Evolutionary conservation across 1,140 invertebrate genomes (phyloP), one percentile per base, ranked within the genome.

Genomic region (Limonius californicus): DNA sequence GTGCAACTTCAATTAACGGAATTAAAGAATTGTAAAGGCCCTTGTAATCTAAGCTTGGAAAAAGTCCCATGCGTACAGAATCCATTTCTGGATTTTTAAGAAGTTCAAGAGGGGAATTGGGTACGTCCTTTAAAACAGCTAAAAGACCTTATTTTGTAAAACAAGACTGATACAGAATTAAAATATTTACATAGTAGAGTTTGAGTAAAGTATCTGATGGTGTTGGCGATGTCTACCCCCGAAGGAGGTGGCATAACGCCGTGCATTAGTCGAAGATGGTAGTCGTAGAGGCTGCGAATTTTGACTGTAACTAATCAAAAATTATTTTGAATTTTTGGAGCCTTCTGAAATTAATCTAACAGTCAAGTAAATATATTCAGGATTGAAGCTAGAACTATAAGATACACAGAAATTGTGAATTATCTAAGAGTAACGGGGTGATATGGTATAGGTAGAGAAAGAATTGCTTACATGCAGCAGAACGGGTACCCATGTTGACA

Each of bases 201-300:
- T 82, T 97, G 94, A 20, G 95, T 96, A 80, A 99, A 99, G 79
- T 96, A 98, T 78, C 98, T 97, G 69, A 99, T 85, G 59, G 95
- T 98, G 75, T 95, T 97, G 55, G 94, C 93, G 76, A 99, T 94
- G 78, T 99, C 97, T 61, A 89, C 82, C 59, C 96, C 96, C 60
- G 93, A 94, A 54, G 97, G 97, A 67, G 91, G 82, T 21, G 97
- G 95, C 72, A 94, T 87, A 69, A 89, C 85, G 68, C 92, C 92
- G 82, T 97, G 94, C 70, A 93, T 85, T 59, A 99, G 85, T 63
- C 96, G 86, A 70, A 93, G 85, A 76, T 98, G 95, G 78, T 91
- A 96, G 78, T 99, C 97, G 79, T 96, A 94, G 67, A 99, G 85
- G 76, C 90, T 97, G 62, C 93, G 86, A 71, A 99, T 90, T 84